A percentile compares a stretch with the other conserved stretches of the same genome.
phyloP scores from a whole-genome alignment of 2,113 vertebrate species.

The Columba janthina region DNA sequence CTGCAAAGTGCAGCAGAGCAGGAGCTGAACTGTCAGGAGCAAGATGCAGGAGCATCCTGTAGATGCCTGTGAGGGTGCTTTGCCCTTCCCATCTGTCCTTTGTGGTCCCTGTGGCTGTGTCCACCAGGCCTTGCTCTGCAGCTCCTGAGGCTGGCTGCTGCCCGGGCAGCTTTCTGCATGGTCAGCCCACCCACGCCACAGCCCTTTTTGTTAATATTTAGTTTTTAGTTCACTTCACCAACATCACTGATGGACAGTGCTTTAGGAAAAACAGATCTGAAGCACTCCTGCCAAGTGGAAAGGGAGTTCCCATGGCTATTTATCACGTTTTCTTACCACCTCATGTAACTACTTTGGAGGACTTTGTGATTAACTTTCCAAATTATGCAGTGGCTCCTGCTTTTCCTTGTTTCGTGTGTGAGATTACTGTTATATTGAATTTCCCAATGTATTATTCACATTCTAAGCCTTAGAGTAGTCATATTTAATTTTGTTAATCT shows the following conservation, averaged over 20 bases:
- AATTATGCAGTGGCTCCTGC: background rate
- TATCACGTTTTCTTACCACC: background rate
- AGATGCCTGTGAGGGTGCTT: accelerated
- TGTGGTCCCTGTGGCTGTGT: accelerated
- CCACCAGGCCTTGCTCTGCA: background rate
- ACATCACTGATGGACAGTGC: background rate
- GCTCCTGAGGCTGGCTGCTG: background rate
- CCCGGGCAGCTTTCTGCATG: accelerated
- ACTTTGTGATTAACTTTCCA: background rate
- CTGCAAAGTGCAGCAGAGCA: background rate
- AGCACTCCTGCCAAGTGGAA: background rate
- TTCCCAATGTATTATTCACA: background rate
- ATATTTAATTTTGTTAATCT: background rate
- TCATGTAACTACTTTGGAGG: background rate
- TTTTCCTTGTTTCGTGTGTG: background rate
- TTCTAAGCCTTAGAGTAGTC: background rate
- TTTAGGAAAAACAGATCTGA: background rate
- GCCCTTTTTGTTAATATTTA: accelerated
- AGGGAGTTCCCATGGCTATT: background rate
- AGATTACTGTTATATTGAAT: background rate
- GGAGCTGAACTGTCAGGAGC: background rate
- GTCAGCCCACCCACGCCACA: background rate
- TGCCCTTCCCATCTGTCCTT: background rate
- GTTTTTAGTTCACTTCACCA: background rate
- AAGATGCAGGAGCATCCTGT: background rate